Evolutionary conservation across 1,140 invertebrate genomes (phyloP).

Genomic region (Phymastichus coffea): DNA sequence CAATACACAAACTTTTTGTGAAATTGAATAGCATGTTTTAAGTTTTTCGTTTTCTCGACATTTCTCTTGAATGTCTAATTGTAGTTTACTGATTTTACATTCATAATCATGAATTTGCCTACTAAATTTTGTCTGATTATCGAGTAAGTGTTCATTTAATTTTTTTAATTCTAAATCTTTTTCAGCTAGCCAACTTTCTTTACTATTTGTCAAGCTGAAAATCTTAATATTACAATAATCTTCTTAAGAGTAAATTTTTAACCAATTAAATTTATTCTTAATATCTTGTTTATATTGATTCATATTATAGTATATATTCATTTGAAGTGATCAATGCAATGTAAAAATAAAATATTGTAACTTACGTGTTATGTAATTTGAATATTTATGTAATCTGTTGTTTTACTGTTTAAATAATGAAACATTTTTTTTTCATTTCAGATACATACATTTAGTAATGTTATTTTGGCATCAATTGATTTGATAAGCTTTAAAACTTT

Average conservation of each 20-base stretch:
- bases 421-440: slow-evolving; percentile 34
- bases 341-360: neutral
- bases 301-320: slow-evolving; percentile 34
- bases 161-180: slow-evolving; percentile 36
- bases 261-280: neutral
- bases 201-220: slow-evolving; percentile 36
- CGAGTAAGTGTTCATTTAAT: slow-evolving; percentile 35
- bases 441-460: slow-evolving; percentile 30
- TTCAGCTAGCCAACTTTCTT: slow-evolving; percentile 36
- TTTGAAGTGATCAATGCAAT: slow-evolving; percentile 8
- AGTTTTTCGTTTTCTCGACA: slow-evolving; percentile 36
- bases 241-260: slow-evolving; percentile 23
- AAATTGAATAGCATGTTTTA: slow-evolving; percentile 32
- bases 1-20: slow-evolving; percentile 45
- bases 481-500: slow-evolving; percentile 33
- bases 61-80: slow-evolving; percentile 40
- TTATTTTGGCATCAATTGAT: slow-evolving; percentile 34
- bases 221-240: slow-evolving; percentile 43
- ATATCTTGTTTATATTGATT: slow-evolving; percentile 30
- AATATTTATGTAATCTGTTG: no score
- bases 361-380: slow-evolving; percentile 4
- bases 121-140: slow-evolving; percentile 33
- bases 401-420: slow-evolving; percentile 39
- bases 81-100: slow-evolving; percentile 30
- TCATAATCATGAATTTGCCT: slow-evolving; percentile 33